Evolutionary conservation across 2,888 invertebrate species (phyloP).

Genomic region (Lasioglossum lativentre): DNA sequence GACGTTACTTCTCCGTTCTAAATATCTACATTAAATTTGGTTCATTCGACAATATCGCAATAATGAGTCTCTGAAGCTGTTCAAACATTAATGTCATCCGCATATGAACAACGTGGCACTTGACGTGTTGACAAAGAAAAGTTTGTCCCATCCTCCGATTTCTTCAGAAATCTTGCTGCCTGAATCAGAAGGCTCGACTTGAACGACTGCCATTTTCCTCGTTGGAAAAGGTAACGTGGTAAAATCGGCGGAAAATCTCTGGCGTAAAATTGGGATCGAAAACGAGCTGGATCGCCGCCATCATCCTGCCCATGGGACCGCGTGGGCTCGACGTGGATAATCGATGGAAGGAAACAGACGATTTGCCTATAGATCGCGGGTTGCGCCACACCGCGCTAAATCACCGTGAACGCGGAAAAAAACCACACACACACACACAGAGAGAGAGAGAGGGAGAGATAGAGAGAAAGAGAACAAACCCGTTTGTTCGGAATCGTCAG

Average conservation of each 20-base stretch:
- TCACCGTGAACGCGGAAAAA: not conserved
- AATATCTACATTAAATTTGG: too few species aligned
- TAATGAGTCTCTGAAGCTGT: too few species aligned
- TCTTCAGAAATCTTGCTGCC: not conserved
- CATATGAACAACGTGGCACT: too few species aligned
- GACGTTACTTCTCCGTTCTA: too few species aligned
- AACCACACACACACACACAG: too few species aligned
- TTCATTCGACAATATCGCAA: too few species aligned
- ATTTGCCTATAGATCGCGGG: constrained; percentile 13
- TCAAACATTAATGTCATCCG: too few species aligned
- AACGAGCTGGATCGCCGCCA: constrained; percentile 1
- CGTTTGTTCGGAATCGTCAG: constrained; percentile 33
- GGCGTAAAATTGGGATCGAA: not conserved
- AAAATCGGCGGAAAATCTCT: not conserved
- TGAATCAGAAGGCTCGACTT: not conserved
- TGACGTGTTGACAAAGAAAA: not conserved
- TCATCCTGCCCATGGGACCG: not conserved
- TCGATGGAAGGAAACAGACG: constrained; percentile 16
- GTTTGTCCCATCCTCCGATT: too few species aligned
- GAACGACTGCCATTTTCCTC: not conserved
- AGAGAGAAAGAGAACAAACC: not conserved
- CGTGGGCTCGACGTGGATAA: constrained; percentile 9
- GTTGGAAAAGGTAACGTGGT: not conserved
- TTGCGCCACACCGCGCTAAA: constrained; percentile 17
- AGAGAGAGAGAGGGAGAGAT: not conserved